Evolutionary conservation across 2,888 invertebrate genomes (phyloP).

Genomic region (Eristalis pertinax): DNA sequence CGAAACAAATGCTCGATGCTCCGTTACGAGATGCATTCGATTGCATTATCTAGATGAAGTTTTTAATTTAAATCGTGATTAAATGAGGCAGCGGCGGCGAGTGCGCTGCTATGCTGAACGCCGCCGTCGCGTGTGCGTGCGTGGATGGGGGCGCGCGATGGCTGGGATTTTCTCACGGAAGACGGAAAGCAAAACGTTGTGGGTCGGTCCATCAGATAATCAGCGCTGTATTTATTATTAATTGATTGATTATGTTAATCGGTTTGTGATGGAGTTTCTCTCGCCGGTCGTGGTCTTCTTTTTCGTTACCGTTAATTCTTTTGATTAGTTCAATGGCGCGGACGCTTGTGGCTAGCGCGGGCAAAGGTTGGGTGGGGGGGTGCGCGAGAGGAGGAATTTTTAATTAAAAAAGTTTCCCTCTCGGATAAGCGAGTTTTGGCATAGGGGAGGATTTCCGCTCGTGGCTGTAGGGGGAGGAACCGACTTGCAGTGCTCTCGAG

Average conservation of each 20-base stretch:
- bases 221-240: conserved; percentile 69
- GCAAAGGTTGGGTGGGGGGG: no score
- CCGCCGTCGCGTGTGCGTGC: neutral
- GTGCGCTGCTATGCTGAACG: neutral
- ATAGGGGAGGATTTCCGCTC: neutral
- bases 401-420: conserved; percentile 49
- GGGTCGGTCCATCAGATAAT: conserved; percentile 57
- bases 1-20: conserved; percentile 26
- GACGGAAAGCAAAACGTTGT: conserved; percentile 35
- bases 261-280: conserved; percentile 64
- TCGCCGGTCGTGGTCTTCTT: conserved; percentile 6
- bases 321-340: conserved; percentile 60
- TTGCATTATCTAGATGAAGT: conserved; percentile 72
- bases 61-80: conserved; percentile 72
- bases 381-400: conserved; percentile 5
- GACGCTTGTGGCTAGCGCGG: conserved; percentile 2
- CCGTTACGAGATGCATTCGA: conserved; percentile 67
- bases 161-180: conserved; percentile 53
- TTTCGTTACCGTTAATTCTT: conserved; percentile 28
- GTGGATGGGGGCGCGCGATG: conserved; percentile 2
- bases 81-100: conserved; percentile 56
- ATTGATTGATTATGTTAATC: conserved; percentile 72
- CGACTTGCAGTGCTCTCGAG: neutral
- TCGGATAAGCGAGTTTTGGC: neutral
- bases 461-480: neutral